These are phyloP conservation scores for mouse (Mus musculus) DNA, from an alignment of 2,113 vertebrate species.

Conservation along the genomic window DNA sequence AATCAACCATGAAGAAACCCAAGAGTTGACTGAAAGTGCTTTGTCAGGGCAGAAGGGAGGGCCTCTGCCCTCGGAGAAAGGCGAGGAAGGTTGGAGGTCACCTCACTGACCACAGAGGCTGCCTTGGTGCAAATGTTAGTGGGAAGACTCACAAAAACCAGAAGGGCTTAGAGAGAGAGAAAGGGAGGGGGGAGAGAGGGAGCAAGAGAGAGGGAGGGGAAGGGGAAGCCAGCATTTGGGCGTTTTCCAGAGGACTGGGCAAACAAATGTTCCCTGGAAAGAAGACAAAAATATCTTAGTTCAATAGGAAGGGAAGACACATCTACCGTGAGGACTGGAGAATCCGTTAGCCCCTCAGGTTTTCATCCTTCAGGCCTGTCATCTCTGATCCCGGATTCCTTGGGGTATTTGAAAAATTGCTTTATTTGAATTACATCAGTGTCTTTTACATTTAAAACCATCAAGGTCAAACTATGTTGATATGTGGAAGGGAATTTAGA, in stretches of 20 bases:
- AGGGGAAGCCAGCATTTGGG: background rate
- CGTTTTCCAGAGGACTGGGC: conserved; percentile 46
- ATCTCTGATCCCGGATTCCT: conserved; percentile 61
- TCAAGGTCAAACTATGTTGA: conserved; percentile 71
- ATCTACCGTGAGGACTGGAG: background rate
- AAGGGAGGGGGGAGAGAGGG: no score
- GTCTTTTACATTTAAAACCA: conserved; percentile 68
- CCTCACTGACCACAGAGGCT: background rate
- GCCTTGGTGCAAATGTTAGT: background rate
- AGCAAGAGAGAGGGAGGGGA: no score
- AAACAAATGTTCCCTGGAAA: conserved; percentile 40
- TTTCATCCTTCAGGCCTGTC: background rate
- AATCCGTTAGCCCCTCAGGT: conserved; percentile 33
- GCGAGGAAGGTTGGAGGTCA: conserved; percentile 61
- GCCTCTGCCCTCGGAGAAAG: conserved; percentile 64
- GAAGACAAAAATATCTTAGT: background rate
- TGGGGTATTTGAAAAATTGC: conserved; percentile 29
- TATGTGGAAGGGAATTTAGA: conserved; percentile 35
- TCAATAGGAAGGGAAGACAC: background rate
- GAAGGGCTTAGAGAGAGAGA: background rate
- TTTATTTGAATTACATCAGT: conserved; percentile 62
- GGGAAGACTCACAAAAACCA: background rate
- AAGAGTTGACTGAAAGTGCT: conserved; percentile 68
- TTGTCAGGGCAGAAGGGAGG: conserved; percentile 67
- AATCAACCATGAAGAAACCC: conserved; percentile 78